Percentiles rank a stretch among this genome's conserved stretches.
phyloP scores from a whole-genome alignment of 1,140 invertebrate genomes.

The Apocrypta bakeri region DNA sequence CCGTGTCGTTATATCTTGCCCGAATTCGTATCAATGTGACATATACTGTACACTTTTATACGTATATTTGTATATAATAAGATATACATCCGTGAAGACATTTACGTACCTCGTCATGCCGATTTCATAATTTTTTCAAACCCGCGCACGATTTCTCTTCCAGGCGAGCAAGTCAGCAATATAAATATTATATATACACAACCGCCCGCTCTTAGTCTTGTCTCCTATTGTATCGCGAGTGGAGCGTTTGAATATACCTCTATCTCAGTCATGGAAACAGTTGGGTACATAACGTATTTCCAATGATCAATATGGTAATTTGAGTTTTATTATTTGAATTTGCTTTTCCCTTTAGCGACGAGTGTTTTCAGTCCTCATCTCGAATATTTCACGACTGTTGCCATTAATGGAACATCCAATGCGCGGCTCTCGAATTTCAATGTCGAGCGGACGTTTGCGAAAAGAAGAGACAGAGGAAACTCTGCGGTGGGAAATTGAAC shows the following conservation, averaged over 20 bases:
- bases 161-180: neutral
- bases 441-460: too few species aligned
- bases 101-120: neutral
- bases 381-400: too few species aligned
- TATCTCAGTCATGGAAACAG: neutral
- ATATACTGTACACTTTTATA: too few species aligned
- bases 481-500: too few species aligned
- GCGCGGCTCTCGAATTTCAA: too few species aligned
- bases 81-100: neutral
- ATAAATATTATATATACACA: neutral
- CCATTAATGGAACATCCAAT: too few species aligned
- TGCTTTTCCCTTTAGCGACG: neutral
- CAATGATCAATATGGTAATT: neutral
- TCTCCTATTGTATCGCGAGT: neutral
- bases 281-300: neutral
- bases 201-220: neutral
- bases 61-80: too few species aligned
- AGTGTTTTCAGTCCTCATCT: neutral
- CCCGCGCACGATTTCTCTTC: neutral
- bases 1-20: too few species aligned
- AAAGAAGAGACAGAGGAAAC: too few species aligned
- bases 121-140: constrained; percentile 29
- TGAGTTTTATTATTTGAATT: neutral
- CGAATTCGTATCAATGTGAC: too few species aligned
- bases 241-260: neutral